A percentile compares a stretch with the other conserved stretches of the same genome.
Conservation (phyloP, 2,888 invertebrate genomes). For the Melinaea menophilus region DNA sequence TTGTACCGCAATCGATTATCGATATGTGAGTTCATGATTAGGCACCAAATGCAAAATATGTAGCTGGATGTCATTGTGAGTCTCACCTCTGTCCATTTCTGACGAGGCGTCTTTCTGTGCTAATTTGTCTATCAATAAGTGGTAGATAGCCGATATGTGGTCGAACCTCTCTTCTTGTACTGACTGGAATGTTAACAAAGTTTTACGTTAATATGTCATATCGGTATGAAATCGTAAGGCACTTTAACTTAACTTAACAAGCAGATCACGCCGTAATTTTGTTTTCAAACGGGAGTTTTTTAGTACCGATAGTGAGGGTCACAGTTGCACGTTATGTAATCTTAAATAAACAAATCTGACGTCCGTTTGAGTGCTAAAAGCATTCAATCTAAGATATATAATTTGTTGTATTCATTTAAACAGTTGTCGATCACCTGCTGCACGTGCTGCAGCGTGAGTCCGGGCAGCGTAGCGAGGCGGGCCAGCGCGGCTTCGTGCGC, state of each 20-base stretch:
- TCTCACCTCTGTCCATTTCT: conserved; percentile 31
- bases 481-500: conserved; percentile 82
- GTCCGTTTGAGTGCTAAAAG: too few relatives aligned
- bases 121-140: conserved; percentile 90
- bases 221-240: neutral
- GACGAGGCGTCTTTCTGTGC: conserved; percentile 69
- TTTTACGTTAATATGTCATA: neutral
- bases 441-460: conserved; percentile 84
- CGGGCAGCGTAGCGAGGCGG: conserved; percentile 89
- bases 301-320: too few relatives aligned
- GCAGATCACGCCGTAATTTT: too few relatives aligned
- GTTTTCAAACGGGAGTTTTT: too few relatives aligned
- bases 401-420: too few relatives aligned
- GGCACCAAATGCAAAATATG: neutral
- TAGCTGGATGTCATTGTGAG: neutral
- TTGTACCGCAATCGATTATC: too few relatives aligned
- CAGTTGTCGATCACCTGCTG: conserved; percentile 66
- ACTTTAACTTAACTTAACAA: too few relatives aligned
- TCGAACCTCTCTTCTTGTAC: conserved; percentile 91
- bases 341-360: too few relatives aligned
- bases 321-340: too few relatives aligned
- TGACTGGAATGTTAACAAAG: conserved; percentile 73
- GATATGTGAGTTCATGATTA: too few relatives aligned
- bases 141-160: conserved; percentile 96
- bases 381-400: too few relatives aligned